Percentiles rank a stretch among this genome's conserved stretches.
Evolutionary conservation across 2,797 vertebrate genomes (phyloP).

Genomic region (Clarias fuscus): DNA sequence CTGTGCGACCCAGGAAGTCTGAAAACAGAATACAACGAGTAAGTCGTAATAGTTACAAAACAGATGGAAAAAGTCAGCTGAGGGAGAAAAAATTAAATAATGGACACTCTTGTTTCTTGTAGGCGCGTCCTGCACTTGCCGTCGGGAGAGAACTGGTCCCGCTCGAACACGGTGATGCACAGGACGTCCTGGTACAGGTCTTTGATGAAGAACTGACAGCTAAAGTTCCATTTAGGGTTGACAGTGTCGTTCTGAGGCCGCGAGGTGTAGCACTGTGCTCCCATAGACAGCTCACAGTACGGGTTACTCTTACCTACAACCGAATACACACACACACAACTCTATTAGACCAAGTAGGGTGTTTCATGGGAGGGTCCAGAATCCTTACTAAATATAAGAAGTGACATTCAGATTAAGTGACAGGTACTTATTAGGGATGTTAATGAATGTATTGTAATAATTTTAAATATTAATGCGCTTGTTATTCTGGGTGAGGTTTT

Average conservation of each 20-base stretch:
- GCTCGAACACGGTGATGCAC: conserved; percentile 91
- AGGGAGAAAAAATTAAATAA: background rate
- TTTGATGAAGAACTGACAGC: conserved; percentile 96
- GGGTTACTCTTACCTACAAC: conserved; percentile 91
- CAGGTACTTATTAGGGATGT: background rate
- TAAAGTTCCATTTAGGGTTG: conserved; percentile 98
- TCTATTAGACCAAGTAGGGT: background rate
- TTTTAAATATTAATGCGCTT: background rate
- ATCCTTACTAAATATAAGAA: background rate
- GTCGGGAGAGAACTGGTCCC: conserved; percentile 93
- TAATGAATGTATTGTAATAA: background rate
- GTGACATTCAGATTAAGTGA: background rate
- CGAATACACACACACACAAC: background rate
- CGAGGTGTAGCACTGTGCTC: conserved; percentile 91
- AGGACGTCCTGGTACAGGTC: conserved; percentile 96
- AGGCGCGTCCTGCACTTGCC: conserved; percentile 72
- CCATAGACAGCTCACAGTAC: conserved; percentile 96
- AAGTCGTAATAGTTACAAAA: background rate
- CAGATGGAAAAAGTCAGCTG: background rate
- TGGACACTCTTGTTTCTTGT: background rate
- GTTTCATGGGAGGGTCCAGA: background rate
- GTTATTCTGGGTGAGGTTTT: too few species aligned
- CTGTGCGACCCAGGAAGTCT: conserved; percentile 96
- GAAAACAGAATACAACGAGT: conserved; percentile 18
- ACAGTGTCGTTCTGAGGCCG: conserved; percentile 88